Percentiles rank a stretch among this genome's conserved stretches.
Conservation (phyloP, 2,888 invertebrate genomes). For the Monoplex corrugatus region DNA sequence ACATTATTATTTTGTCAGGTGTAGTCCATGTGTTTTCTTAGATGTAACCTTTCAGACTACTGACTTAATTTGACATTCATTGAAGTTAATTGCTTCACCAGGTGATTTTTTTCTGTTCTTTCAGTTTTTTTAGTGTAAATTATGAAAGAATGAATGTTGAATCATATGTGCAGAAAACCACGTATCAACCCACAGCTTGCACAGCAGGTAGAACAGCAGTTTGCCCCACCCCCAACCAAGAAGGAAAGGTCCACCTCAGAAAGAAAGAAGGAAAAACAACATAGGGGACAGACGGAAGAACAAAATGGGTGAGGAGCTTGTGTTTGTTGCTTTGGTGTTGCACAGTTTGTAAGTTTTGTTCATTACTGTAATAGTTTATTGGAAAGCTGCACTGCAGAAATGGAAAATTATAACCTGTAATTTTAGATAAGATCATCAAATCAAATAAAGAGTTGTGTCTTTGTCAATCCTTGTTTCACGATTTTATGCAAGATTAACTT, state of each 20-base stretch:
- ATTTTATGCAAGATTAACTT: too few relatives aligned
- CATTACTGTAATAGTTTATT: too few relatives aligned
- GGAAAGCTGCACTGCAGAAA: too few relatives aligned
- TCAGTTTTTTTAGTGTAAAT: neutral
- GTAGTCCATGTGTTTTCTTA: too few relatives aligned
- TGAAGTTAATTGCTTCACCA: neutral
- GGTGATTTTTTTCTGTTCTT: neutral
- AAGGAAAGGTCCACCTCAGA: conserved; percentile 55
- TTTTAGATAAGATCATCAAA: too few relatives aligned
- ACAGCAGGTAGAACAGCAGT: conserved; percentile 93
- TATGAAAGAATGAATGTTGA: too few relatives aligned
- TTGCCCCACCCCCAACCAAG: conserved; percentile 79
- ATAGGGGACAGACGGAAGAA: neutral
- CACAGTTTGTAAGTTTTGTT: too few relatives aligned
- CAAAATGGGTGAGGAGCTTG: conserved; percentile 28
- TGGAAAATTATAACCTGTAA: too few relatives aligned
- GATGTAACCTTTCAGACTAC: neutral
- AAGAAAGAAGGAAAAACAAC: conserved; percentile 42
- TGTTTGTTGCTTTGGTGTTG: neutral
- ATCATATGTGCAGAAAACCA: conserved; percentile 88
- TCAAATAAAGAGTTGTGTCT: too few relatives aligned
- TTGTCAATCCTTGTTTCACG: too few relatives aligned
- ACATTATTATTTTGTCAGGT: too few relatives aligned
- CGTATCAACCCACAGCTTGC: conserved; percentile 98
- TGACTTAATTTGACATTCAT: neutral